Evolutionary conservation across 2,888 invertebrate genomes (phyloP).

Genomic region (Diaperis boleti): DNA sequence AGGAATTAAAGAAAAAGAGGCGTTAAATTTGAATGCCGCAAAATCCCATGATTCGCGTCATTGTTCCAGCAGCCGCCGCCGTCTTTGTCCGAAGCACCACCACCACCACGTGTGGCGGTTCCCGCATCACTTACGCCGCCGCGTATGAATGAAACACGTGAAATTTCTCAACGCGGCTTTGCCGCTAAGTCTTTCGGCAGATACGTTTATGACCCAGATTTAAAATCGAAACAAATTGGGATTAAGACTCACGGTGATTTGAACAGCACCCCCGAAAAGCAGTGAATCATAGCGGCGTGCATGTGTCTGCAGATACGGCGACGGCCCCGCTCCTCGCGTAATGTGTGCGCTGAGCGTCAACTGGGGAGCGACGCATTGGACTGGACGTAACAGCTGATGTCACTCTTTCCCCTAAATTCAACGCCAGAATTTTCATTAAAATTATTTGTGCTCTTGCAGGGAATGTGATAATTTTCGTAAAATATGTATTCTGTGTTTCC

Average conservation of each 20-base stretch:
- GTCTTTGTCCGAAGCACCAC: too few relatives aligned
- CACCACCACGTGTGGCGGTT: too few relatives aligned
- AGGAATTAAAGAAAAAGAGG: too few relatives aligned
- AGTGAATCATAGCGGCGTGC: constrained; percentile 56
- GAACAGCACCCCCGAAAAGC: constrained; percentile 59
- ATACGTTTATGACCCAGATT: constrained; percentile 63
- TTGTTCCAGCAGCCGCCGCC: too few relatives aligned
- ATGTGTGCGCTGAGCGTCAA: constrained; percentile 63
- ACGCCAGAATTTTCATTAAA: constrained; percentile 66
- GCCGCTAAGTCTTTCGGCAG: constrained; percentile 36
- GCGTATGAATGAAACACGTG: constrained; percentile 42
- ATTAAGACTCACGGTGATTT: constrained; percentile 66
- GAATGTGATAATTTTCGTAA: constrained; percentile 65
- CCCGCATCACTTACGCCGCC: too few relatives aligned
- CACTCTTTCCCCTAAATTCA: constrained; percentile 64
- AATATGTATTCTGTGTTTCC: constrained; percentile 65
- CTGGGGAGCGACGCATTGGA: constrained; percentile 66
- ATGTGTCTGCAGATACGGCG: constrained; percentile 42
- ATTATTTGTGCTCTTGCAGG: constrained; percentile 63
- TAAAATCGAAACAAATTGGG: constrained; percentile 66
- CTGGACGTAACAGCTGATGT: constrained; percentile 69
- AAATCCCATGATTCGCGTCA: too few relatives aligned
- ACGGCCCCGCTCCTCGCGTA: constrained; percentile 51
- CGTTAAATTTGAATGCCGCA: too few relatives aligned
- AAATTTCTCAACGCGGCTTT: constrained; percentile 41